Evolutionary conservation across 2,797 vertebrate genomes (phyloP).

Genomic region (Catamblyrhynchus diadema): DNA sequence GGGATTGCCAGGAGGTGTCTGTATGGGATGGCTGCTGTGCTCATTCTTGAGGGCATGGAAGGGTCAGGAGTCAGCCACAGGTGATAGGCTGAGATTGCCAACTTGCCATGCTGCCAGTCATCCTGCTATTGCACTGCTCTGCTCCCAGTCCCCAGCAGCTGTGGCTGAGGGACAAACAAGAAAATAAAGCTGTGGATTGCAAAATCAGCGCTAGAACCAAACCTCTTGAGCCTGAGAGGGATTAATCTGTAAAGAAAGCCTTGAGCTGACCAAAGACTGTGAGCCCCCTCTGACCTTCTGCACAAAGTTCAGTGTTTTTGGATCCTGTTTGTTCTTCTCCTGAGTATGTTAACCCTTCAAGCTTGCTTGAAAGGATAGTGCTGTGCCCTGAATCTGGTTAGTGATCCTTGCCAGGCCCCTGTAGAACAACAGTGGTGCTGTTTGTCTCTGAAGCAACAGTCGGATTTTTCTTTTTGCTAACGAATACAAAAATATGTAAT

Average conservation of each 20-base stretch:
- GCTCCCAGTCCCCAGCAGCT: background rate
- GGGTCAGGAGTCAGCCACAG: background rate
- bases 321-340: background rate
- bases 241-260: slow-evolving; percentile 23
- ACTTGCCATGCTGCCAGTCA: background rate
- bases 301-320: background rate
- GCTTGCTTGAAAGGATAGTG: background rate
- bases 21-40: background rate
- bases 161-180: background rate
- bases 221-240: background rate
- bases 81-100: background rate
- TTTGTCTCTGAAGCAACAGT: background rate
- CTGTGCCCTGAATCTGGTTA: background rate
- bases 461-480: background rate
- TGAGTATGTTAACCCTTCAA: background rate
- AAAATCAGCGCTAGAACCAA: slow-evolving; percentile 22
- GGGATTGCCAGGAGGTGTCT: background rate
- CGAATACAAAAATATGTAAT: background rate
- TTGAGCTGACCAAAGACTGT: background rate
- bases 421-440: background rate
- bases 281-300: background rate
- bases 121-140: background rate
- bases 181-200: slow-evolving; percentile 10
- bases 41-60: background rate
- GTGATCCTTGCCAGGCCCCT: background rate